Base-by-base conservation (phyloP, 2,113 vertebrate genomes). In the Acanthochromis polyacanthus region DNA sequence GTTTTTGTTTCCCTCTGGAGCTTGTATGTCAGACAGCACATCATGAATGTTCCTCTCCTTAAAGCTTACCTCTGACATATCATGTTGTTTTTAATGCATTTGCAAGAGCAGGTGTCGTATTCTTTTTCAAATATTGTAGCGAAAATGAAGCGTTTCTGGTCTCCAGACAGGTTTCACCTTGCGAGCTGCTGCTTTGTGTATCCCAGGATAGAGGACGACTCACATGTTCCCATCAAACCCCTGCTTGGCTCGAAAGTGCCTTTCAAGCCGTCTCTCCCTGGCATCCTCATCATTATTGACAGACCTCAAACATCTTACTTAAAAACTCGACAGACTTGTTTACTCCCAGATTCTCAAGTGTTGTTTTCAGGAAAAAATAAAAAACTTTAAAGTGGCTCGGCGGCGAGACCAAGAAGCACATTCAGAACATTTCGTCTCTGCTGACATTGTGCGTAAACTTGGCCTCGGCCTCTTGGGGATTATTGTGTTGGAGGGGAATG, bases 221-320 rank as follows among this genome's bases (percentile, higher is more conserved):
- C 17, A 0, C 51, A 68, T 62, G 60, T 61, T 83, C 45, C 55
- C 73, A 60, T 80, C 82, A 73, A 64, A 75, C 62, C 66, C 74
- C 61, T 20, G 66, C 75, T 72, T n/a, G 61, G 23, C 77, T 73
- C 62, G 57, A 55, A 73, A 89, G 67, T 85, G 79, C 68, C 80
- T 82, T 81, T 85, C 70, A 84, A 82, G 85, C 61, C 17, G 38
- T 19, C 32, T 84, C 80, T 88, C 67, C n/a, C 8, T 55, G 74
- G 86, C 28, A 55, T 78, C 77, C 53, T 28, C 81, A 40, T 85
- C 79, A 70, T 83, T 83, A 82, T 79, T 87, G 89, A 87, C 87
- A 86, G 82, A 82, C 64, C 63, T 84, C 75, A 70, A 86, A 64
- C 75, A 48, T 69, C 62, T 32, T 79, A 17, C 71, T 63, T 48